Evolutionary conservation across 2,113 vertebrate genomes (phyloP), one percentile per base, ranked within the genome.

Genomic region (Dasyprocta punctata): DNA sequence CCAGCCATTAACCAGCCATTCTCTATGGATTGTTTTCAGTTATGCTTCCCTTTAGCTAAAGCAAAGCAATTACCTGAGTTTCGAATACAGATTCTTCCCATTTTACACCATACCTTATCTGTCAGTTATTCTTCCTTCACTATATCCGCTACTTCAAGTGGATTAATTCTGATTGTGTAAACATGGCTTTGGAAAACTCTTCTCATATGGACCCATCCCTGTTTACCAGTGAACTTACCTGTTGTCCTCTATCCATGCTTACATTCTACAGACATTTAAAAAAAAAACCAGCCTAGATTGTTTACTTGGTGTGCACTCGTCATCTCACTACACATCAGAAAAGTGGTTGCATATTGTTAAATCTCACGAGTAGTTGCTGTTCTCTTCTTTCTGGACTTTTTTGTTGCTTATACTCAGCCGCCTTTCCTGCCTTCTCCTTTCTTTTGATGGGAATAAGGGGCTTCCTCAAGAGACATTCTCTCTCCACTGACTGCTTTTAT

Each of bases 401-500:
- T 7, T 56, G 30, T 86, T 84, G 86, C 7, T 91, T 0, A 12
- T 90, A 88, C 65, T 28, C 7, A 83, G 16, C 5, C 1, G 22
- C 11, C 11, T 95, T 95, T 60, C 3, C 22, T 86, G 47, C 44
- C 60, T 81, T 38, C 19, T 80, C 14, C 20, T 67, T 47, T 67
- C 20, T 16, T 56, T 56, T 56, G 3, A 24, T 8, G n/a, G 1
- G 19, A 73, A n/a, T 1, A 17, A 19, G 5, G 0, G 1, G 7
- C 80, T 85, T 63, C 3, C 28, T 41, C 63, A 47, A 78, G 63
- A 22, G 19, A 17, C 47, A 52, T 78, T 33, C 7, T 52, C 54
- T 60, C 33, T 85, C 22, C 75, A 52, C 13, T 60, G 26, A 67
- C 11, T 90, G 38, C 12, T 89, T 58, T 33, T 86, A 58, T 33